Evolutionary conservation across 2,113 vertebrate species (phyloP), one percentile per base, ranked within the genome.

Genomic region (Cyprinus carpio): DNA sequence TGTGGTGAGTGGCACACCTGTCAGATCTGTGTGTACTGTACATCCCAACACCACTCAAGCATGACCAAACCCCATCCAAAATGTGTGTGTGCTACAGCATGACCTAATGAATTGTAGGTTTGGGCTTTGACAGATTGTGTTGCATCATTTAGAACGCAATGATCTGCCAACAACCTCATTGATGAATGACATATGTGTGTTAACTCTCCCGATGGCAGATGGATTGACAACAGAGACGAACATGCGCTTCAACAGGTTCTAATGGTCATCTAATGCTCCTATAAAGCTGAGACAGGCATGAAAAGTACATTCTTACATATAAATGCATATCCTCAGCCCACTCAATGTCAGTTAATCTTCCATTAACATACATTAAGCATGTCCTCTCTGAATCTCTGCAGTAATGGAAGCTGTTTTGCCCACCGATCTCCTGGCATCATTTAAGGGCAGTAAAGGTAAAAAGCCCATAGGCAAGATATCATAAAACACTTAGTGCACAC

Each of bases 101-200:
- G 77, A 84, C 85, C 58, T 78, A 87, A 91, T 87, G 88, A 84
- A 87, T 86, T 78, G 75, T 34, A 37, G 82, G 71, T 51, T 83
- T 77, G 74, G 75, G 82, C 87, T 80, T 69, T 86, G 89, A 85
- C 86, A 89, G 60, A 87, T 89, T 67, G 58, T 71, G 87, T 88
- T 85, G 85, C 87, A 88, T 93, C 87, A 91, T 91, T 92, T 90
- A 89, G 89, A 84, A 88, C 75, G 87, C 89, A 90, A 90, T 92
- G 88, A 91, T 83, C 84, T 92, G 88, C 90, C 89, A 87, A 75
- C 77, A 80, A 84, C 87, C 88, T 90, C 79, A 87, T 86, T 81
- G 85, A 90, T n/a, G 49, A 78, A 88, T 91, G 89, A 91, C 85
- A 90, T 86, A 87, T 83, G 58, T 89, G 89, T 67, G 71, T 89